Evolutionary conservation across 2,113 vertebrate species (phyloP).

Genomic region (Dromas ardeola): DNA sequence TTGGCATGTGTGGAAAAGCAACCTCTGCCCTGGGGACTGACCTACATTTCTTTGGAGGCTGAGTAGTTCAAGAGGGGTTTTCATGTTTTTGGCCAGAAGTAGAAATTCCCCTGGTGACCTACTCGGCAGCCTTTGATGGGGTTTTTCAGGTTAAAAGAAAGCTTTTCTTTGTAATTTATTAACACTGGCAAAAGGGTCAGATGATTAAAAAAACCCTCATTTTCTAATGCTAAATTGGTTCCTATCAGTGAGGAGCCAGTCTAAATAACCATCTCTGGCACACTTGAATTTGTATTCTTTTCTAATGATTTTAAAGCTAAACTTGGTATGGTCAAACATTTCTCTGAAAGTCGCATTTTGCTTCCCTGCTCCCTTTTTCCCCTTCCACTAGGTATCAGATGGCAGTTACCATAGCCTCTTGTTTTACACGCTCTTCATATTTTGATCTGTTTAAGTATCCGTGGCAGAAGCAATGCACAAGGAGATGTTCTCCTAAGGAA

Average conservation of each 20-base stretch:
- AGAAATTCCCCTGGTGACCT: background rate
- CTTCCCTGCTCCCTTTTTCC: background rate
- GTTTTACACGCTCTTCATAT: slow-evolving; percentile 31
- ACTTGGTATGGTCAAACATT: background rate
- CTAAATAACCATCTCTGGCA: background rate
- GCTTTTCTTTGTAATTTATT: background rate
- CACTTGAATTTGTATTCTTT: background rate
- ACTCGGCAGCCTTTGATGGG: background rate
- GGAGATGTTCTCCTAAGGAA: slow-evolving; percentile 17
- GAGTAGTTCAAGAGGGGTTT: background rate
- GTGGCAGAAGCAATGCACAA: background rate
- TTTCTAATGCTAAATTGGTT: background rate
- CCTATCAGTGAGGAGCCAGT: background rate
- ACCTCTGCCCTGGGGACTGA: background rate
- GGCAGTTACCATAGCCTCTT: slow-evolving; percentile 18
- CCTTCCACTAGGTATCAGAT: background rate
- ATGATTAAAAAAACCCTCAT: background rate
- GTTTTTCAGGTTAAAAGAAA: background rate
- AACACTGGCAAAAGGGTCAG: background rate
- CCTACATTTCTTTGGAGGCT: background rate
- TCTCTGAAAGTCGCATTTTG: background rate
- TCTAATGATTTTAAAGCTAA: background rate
- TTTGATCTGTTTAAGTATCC: background rate
- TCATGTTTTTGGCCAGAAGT: background rate
- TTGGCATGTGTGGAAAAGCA: background rate